These are phyloP conservation scores for Penelope pileata DNA, from an alignment of 2,113 vertebrate species.

Conservation along the genomic window DNA sequence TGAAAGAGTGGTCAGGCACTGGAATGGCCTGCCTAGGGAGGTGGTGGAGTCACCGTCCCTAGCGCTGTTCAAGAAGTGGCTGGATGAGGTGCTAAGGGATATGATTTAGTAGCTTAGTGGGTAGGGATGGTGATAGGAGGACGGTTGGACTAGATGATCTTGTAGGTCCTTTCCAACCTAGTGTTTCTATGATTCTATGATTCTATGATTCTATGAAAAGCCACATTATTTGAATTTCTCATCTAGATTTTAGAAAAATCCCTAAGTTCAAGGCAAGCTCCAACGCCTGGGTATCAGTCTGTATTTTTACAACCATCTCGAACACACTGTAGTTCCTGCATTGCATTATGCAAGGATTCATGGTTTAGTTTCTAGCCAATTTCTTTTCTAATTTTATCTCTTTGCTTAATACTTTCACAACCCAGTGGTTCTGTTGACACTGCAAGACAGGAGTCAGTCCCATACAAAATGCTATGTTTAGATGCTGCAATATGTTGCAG, in stretches of 20 bases:
- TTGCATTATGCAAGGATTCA: neutral
- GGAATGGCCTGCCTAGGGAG: too few species aligned
- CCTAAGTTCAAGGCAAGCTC: neutral
- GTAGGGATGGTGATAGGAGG: too few species aligned
- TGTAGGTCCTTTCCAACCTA: too few species aligned
- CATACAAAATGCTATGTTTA: neutral
- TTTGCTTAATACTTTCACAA: conserved; percentile 35
- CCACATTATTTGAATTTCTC: neutral
- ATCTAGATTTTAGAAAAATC: neutral
- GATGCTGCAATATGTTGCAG: conserved; percentile 23
- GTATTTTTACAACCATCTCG: neutral
- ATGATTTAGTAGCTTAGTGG: too few species aligned
- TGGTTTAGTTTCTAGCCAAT: neutral
- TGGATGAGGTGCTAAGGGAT: too few species aligned
- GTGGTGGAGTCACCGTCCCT: too few species aligned
- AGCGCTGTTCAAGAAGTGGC: too few species aligned
- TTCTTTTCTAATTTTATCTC: conserved; percentile 29
- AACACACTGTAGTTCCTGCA: neutral
- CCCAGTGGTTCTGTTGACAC: conserved; percentile 12
- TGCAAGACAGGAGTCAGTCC: conserved; percentile 17
- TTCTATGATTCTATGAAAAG: too few species aligned
- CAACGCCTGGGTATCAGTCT: neutral
- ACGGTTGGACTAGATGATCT: too few species aligned
- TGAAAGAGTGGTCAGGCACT: too few species aligned
- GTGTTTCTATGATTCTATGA: too few species aligned